Conservation (phyloP, 2,113 vertebrate genomes). For the Camarhynchus parvulus region DNA sequence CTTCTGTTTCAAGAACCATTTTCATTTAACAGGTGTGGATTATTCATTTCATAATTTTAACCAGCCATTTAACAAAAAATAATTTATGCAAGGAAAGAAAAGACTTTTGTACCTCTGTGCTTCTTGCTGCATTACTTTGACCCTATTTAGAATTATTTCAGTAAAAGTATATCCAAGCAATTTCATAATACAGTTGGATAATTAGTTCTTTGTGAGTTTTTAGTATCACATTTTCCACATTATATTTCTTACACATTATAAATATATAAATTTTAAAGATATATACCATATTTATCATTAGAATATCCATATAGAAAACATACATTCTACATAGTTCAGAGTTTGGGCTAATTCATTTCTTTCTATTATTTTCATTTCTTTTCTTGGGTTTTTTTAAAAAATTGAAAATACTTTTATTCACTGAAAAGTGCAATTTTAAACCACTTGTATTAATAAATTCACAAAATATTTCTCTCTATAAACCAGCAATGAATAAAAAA, state of each 20-base stretch:
- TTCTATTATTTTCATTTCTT: rapidly evolving
- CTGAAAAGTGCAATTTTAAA: not conserved
- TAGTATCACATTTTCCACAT: not conserved
- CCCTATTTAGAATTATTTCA: not conserved
- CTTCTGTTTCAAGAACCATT: not conserved
- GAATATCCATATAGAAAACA: not conserved
- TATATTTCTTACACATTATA: not conserved
- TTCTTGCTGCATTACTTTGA: not conserved
- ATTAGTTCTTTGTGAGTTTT: not conserved
- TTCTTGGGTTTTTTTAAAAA: not conserved
- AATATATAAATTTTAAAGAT: not conserved
- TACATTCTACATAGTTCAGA: not conserved
- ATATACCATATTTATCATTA: not conserved
- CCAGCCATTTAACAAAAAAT: not conserved
- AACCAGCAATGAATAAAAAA: rapidly evolving
- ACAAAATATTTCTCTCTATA: not conserved
- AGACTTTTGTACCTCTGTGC: not conserved
- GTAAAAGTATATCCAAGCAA: not conserved
- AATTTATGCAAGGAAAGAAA: not conserved
- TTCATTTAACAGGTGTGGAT: not conserved
- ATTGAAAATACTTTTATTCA: not conserved
- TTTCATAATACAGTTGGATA: not conserved
- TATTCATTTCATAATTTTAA: not conserved
- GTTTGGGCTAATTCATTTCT: not conserved
- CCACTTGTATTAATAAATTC: not conserved